phyloP scores from a whole-genome alignment of 2,797 vertebrate species.

The Varecia variegata region DNA sequence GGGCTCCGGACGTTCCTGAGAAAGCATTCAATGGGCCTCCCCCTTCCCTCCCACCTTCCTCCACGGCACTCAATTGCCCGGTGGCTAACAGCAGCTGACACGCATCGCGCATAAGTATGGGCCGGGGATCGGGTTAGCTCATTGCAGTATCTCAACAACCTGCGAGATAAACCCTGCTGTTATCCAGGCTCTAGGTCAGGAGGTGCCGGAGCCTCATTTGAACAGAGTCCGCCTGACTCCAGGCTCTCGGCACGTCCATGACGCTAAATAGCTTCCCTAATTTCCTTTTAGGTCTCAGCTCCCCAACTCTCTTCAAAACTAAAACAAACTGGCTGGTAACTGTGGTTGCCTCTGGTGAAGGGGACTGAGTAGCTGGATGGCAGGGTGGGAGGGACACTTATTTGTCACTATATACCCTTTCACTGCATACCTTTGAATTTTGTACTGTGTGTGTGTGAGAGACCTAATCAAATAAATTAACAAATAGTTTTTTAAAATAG shows the following conservation, averaged over 20 bases:
- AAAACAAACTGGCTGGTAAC: conserved; percentile 51
- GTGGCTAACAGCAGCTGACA: background rate
- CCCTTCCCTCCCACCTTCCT: background rate
- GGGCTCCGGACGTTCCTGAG: background rate
- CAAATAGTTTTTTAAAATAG: background rate
- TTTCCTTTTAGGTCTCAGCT: conserved; percentile 37
- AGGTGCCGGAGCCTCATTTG: background rate
- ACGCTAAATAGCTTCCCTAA: background rate
- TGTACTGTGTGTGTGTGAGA: background rate
- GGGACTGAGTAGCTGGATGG: background rate
- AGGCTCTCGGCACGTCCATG: background rate
- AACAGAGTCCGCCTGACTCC: background rate
- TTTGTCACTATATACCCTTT: background rate
- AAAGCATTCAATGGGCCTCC: rapidly evolving
- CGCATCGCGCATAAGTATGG: background rate
- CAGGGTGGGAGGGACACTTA: background rate
- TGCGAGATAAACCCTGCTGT: background rate
- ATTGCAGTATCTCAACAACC: background rate
- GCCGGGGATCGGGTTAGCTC: background rate
- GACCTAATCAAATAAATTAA: background rate
- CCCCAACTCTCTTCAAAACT: background rate
- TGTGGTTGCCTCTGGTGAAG: background rate
- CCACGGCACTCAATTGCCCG: background rate
- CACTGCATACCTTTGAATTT: background rate
- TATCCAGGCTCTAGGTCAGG: background rate